These are phyloP conservation scores for Drosophila littoralis DNA, from an alignment of 1,140 invertebrate species.

Conservation along the genomic window DNA sequence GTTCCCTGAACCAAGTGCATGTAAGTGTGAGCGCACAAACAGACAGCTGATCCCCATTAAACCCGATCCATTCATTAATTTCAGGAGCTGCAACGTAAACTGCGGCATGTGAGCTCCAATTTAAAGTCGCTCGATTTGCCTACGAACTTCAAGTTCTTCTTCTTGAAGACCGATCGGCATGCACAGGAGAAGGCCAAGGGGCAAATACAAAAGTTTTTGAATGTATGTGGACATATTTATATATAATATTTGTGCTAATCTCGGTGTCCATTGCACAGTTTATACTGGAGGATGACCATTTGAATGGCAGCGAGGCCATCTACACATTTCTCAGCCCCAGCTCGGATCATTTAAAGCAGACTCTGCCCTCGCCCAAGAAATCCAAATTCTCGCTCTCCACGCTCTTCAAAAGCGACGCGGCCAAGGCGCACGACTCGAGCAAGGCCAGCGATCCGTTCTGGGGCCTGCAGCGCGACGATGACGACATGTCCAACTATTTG, in stretches of 20 bases:
- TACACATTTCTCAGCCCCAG: slow-evolving; percentile 95
- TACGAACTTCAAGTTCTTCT: slow-evolving; percentile 91
- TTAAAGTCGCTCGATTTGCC: slow-evolving; percentile 93
- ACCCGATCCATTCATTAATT: slow-evolving; percentile 32
- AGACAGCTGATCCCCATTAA: neutral
- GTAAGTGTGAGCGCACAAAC: slow-evolving; percentile 69
- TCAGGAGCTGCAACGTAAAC: slow-evolving; percentile 92
- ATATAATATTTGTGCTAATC: neutral
- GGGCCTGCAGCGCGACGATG: slow-evolving; percentile 86
- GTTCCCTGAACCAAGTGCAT: slow-evolving; percentile 92
- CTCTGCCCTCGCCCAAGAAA: slow-evolving; percentile 90
- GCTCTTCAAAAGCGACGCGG: slow-evolving; percentile 91
- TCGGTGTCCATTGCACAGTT: slow-evolving; percentile 85
- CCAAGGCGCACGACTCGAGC: slow-evolving; percentile 65
- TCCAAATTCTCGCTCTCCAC: slow-evolving; percentile 93
- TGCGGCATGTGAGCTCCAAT: slow-evolving; percentile 91
- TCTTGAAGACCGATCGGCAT: slow-evolving; percentile 91
- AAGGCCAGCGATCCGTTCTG: slow-evolving; percentile 79
- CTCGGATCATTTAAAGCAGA: slow-evolving; percentile 93
- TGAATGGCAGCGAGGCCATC: slow-evolving; percentile 94
- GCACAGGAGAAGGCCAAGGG: slow-evolving; percentile 92
- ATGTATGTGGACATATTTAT: slow-evolving; percentile 85
- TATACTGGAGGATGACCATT: slow-evolving; percentile 92
- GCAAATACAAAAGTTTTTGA: slow-evolving; percentile 93
- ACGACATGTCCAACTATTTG: slow-evolving; percentile 90